These are phyloP conservation scores for Enteromius afrohamiltoni DNA, from an alignment of 2,797 vertebrate genomes.

Conservation along the genomic window DNA sequence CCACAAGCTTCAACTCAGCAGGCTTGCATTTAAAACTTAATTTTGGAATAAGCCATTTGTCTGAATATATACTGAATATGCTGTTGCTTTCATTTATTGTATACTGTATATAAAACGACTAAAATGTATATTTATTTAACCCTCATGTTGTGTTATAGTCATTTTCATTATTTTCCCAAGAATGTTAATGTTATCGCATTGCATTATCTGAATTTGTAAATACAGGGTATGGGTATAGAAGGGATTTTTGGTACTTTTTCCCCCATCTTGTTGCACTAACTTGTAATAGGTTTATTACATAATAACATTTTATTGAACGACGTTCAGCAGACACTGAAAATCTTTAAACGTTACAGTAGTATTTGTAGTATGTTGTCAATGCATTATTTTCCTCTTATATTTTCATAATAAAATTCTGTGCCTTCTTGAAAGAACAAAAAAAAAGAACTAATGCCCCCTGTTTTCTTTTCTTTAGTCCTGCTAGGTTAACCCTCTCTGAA, in stretches of 20 bases:
- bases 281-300: too few relatives aligned
- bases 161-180: neutral
- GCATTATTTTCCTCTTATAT: neutral
- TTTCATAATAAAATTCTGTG: conserved; percentile 2
- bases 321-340: neutral
- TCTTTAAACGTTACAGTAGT: too few relatives aligned
- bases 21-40: neutral
- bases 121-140: neutral
- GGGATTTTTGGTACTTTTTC: too few relatives aligned
- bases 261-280: too few relatives aligned
- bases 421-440: neutral
- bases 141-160: neutral
- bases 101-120: neutral
- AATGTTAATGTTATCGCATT: neutral
- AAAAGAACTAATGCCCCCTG: neutral
- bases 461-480: conserved; percentile 33
- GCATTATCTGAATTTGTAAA: neutral
- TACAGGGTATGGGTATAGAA: neutral
- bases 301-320: neutral
- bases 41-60: neutral
- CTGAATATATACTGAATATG: neutral
- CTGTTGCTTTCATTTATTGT: neutral
- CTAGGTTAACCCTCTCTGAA: conserved; percentile 7
- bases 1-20: neutral
- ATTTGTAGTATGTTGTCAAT: neutral